Conservation (phyloP, 1,140 invertebrate genomes). For the Episyrphus balteatus region DNA sequence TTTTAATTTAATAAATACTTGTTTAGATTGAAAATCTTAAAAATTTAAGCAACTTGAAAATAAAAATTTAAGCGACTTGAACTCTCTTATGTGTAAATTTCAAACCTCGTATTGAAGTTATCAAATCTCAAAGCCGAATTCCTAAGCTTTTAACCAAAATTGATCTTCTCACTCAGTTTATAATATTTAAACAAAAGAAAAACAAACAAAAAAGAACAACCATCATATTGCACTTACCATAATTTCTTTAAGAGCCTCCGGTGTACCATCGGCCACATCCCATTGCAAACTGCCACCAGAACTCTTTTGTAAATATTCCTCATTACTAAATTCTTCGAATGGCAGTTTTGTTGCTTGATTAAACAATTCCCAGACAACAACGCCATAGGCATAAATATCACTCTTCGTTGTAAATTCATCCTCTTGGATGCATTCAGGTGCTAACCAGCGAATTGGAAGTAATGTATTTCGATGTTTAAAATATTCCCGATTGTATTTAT, state of each 20-base stretch:
- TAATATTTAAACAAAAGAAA: no score
- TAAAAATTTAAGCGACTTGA: no score
- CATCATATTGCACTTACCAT: constrained; percentile 38
- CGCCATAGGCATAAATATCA: constrained; percentile 86
- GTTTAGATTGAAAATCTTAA: no score
- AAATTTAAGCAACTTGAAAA: no score
- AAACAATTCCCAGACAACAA: constrained; percentile 73
- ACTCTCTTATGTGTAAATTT: no score
- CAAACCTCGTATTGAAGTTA: no score
- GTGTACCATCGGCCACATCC: constrained; percentile 51
- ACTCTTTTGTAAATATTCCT: constrained; percentile 58
- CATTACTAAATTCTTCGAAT: constrained; percentile 69
- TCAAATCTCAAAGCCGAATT: no score
- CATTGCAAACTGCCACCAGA: constrained; percentile 54
- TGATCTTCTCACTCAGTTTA: no score
- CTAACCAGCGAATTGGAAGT: constrained; percentile 75
- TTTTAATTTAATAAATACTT: no score
- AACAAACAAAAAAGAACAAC: no score
- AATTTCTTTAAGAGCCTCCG: constrained; percentile 48
- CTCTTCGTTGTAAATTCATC: constrained; percentile 89
- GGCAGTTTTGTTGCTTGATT: constrained; percentile 71
- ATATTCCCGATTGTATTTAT: constrained; percentile 80
- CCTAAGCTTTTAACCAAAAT: no score
- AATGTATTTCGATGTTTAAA: constrained; percentile 67
- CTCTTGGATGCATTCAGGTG: constrained; percentile 77